Conservation (phyloP, 2,113 vertebrate genomes). For the Cynoglossus semilaevis region DNA sequence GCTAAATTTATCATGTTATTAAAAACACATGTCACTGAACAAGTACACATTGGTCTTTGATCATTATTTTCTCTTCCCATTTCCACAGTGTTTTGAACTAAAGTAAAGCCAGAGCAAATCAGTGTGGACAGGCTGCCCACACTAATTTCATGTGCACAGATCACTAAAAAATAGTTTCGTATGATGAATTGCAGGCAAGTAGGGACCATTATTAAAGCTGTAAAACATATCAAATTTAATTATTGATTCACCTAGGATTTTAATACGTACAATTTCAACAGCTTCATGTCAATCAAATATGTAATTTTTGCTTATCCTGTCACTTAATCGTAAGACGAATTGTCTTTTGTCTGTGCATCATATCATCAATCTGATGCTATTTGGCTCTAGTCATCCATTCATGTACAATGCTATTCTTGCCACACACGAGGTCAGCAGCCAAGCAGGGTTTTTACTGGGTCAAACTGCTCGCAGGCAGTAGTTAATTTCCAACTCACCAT, state of each 20-base stretch:
- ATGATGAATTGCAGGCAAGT: not conserved
- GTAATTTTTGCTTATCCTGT: constrained; percentile 18
- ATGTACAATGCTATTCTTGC: constrained; percentile 52
- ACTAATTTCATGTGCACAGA: not conserved
- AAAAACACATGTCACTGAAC: not conserved
- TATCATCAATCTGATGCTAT: constrained; percentile 49
- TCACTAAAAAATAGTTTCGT: constrained; percentile 1
- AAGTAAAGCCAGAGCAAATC: not conserved
- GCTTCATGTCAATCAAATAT: not conserved
- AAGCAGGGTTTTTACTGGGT: constrained; percentile 47
- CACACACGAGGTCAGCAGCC: constrained; percentile 52
- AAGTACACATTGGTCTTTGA: not conserved
- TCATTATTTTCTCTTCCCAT: not conserved
- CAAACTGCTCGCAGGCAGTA: constrained; percentile 56
- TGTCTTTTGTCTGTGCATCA: constrained; percentile 30
- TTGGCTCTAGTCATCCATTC: constrained; percentile 31
- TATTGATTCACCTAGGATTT: not conserved
- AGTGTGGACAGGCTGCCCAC: constrained; percentile 5
- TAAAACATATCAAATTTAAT: constrained; percentile 1
- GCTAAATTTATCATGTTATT: not conserved
- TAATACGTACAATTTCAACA: constrained; percentile 1
- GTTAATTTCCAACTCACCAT: constrained; percentile 68
- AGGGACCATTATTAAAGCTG: constrained; percentile 3
- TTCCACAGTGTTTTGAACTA: not conserved
- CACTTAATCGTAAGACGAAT: constrained; percentile 10